These are phyloP conservation scores for Pecten maximus DNA, from an alignment of 2,888 invertebrate genomes.

Conservation along the genomic window DNA sequence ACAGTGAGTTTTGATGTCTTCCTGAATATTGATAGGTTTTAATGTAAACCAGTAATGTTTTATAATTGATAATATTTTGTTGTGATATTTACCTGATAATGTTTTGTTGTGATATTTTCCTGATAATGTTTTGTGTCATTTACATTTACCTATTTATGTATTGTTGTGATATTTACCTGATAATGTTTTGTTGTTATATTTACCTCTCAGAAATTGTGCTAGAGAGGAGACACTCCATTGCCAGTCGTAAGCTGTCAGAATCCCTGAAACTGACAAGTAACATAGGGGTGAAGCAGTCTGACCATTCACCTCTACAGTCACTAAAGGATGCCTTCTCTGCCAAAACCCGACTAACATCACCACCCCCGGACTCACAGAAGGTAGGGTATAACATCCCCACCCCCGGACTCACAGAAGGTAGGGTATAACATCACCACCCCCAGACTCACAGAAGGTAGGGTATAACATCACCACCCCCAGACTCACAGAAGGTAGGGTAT, in stretches of 20 bases:
- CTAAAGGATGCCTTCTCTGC: constrained; percentile 61
- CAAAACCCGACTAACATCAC: constrained; percentile 61
- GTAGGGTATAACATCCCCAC: constrained; percentile 42
- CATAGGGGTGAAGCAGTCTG: constrained; percentile 43
- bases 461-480: no score
- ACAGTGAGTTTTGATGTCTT: no score
- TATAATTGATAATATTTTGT: not conserved
- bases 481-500: no score
- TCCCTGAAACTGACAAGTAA: not conserved
- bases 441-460: no score
- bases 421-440: no score
- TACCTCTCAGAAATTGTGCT: not conserved
- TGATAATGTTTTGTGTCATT: not conserved
- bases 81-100: not conserved
- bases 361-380: constrained; percentile 60
- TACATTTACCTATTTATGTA: not conserved
- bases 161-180: not conserved
- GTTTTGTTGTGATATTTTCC: not conserved
- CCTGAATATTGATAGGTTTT: no score
- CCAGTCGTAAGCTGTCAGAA: constrained; percentile 48
- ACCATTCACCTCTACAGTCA: constrained; percentile 61
- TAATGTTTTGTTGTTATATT: not conserved
- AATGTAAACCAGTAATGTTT: no score
- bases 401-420: no score
- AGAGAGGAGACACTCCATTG: constrained; percentile 47